phyloP scores from a whole-genome alignment of 2,888 invertebrate species.

The Labia minor region DNA sequence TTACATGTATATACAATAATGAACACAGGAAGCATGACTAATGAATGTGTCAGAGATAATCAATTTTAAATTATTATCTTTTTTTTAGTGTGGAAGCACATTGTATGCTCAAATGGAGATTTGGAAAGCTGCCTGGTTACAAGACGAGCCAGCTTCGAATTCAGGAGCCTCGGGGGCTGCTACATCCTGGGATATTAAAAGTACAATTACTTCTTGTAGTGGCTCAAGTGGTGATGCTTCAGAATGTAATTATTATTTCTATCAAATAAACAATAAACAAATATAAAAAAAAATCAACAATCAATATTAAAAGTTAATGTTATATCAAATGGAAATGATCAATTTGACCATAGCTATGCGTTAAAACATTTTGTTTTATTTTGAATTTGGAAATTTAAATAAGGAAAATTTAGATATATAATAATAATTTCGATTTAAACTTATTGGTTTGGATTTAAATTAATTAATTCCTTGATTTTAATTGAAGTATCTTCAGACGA shows the following conservation, averaged over 20 bases:
- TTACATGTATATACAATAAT: too few species aligned
- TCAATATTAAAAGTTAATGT: too few species aligned
- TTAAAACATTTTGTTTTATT: neutral
- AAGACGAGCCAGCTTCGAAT: conserved; percentile 30
- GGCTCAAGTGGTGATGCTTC: conserved; percentile 55
- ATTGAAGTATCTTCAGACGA: too few species aligned
- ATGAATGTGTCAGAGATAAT: too few species aligned
- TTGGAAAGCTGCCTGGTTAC: conserved; percentile 72
- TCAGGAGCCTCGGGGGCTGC: conserved; percentile 23
- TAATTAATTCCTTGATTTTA: too few species aligned
- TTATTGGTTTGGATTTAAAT: too few species aligned
- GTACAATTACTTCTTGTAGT: conserved; percentile 33
- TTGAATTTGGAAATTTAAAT: too few species aligned
- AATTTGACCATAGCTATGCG: neutral
- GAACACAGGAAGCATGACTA: too few species aligned
- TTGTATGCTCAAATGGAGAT: conserved; percentile 80
- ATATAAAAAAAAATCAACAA: too few species aligned
- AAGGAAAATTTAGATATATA: too few species aligned
- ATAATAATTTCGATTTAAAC: too few species aligned
- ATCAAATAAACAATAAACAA: neutral
- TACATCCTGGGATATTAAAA: conserved; percentile 30
- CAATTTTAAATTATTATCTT: conserved; percentile 19
- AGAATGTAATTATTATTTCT: conserved; percentile 47
- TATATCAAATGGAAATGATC: too few species aligned
- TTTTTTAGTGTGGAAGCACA: conserved; percentile 64